phyloP scores from a whole-genome alignment of 2,888 invertebrate genomes.

The Lacanobia wlatinum region DNA sequence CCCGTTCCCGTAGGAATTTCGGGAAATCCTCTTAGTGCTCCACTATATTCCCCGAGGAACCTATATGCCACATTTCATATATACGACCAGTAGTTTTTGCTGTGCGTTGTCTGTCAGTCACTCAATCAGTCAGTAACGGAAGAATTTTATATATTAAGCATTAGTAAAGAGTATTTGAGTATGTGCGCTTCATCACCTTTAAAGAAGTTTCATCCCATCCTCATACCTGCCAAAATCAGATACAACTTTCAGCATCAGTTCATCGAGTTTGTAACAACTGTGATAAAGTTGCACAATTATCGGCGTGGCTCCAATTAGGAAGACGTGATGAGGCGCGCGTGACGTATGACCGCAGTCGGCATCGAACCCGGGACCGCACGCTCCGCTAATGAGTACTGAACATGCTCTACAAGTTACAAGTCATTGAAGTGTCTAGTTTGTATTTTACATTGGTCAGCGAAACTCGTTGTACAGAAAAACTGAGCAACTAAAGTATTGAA shows the following conservation, averaged over 20 bases:
- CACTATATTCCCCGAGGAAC: too few species aligned
- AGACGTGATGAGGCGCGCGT: slow-evolving; percentile 50
- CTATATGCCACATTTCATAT: too few species aligned
- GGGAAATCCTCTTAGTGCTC: too few species aligned
- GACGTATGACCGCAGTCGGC: slow-evolving; percentile 51
- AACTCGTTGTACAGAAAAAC: background rate
- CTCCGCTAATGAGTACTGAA: slow-evolving; percentile 35
- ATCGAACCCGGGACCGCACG: slow-evolving; percentile 3
- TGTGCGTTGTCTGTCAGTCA: too few species aligned
- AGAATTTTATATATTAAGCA: too few species aligned
- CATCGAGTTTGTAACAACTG: slow-evolving; percentile 18
- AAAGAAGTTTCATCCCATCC: background rate
- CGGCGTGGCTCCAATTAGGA: slow-evolving; percentile 41
- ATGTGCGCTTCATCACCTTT: background rate
- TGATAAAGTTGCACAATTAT: slow-evolving; percentile 40
- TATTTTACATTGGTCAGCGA: background rate
- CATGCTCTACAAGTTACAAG: slow-evolving; percentile 8
- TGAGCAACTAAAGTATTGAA: background rate
- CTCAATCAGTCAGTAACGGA: too few species aligned
- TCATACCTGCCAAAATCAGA: background rate
- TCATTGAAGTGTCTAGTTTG: slow-evolving; percentile 12
- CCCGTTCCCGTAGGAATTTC: too few species aligned
- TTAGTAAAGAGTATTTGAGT: background rate
- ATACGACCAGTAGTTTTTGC: too few species aligned
- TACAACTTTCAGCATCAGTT: background rate